Base-by-base conservation (phyloP, 2,888 invertebrate species). In the Agrochola litura region DNA sequence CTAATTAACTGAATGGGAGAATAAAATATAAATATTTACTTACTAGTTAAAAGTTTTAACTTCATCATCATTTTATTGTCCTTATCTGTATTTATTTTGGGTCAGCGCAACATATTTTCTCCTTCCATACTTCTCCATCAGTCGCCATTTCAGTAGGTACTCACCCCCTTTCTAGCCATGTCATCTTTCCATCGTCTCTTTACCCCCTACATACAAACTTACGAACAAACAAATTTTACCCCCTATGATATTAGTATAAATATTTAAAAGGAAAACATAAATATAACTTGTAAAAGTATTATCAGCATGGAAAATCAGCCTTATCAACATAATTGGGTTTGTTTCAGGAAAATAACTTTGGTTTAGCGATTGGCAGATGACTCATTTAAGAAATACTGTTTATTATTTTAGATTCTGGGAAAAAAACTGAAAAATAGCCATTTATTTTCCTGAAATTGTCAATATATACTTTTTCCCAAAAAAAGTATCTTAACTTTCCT, bases 301-400 rank as follows among this genome's bases (percentile, higher is more conserved):
- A 74, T 74, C 66, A 49, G 46, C 61, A 61, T 49, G 61, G 25
- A 49, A 81, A 66, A 81, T 81, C 66, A 10, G 14, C 0, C 37
- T 61, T 30, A 76, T 63, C 66, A 14, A 16, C 12, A 2, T 46
- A 12, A 25, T 41, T 37, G 19, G 4, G 10, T 60, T 81, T 14
- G 37, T 73, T 81, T 25, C 37, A 52, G 3, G n/a, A 60, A 73
- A 66, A 54, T 25, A 12, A 54, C 16, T 64, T 63, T 43, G 1
- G 14, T 65, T 77, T 58, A 52, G 14, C 22, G 49, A 69, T 69
- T 16, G 3, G 6, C 12, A 77, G 16, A 25, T 64, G 58, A 77
- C 22, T 63, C 61, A 25, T 71, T n/a, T 16, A 46, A 6, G n/a
- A 30, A 77, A 30, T 49, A 16, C 22, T 49, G 10, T 37, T 19